phyloP scores from a whole-genome alignment of 2,113 vertebrate species.

The Pan paniscus region DNA sequence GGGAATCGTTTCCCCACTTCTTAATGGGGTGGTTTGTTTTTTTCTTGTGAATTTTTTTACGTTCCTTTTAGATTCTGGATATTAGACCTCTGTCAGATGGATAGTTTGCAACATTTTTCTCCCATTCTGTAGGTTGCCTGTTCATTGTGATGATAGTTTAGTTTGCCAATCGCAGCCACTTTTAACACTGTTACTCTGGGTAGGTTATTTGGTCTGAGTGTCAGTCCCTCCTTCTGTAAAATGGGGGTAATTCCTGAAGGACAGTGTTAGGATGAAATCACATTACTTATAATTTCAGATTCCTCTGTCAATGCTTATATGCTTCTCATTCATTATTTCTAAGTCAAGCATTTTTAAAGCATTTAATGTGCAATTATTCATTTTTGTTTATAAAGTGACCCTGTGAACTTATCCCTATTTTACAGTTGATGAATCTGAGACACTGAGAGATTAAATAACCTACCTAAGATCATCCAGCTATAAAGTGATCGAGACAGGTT shows the following conservation, averaged over 20 bases:
- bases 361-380: not conserved
- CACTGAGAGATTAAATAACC: not conserved
- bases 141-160: no score
- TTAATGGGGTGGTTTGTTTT: no score
- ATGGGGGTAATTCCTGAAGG: not conserved
- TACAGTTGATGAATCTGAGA: not conserved
- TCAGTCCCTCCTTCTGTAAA: not conserved
- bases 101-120: no score
- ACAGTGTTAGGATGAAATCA: not conserved
- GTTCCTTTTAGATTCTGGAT: no score
- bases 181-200: not conserved
- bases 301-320: not conserved
- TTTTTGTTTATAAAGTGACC: not conserved
- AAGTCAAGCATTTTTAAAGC: not conserved
- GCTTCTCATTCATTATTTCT: not conserved
- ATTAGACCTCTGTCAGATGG: no score
- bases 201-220: not conserved
- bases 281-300: not conserved
- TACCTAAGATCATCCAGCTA: not conserved
- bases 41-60: no score
- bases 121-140: no score
- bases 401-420: not conserved
- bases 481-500: not conserved
- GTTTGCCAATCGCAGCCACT: not conserved
- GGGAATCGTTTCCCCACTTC: no score